phyloP scores from a whole-genome alignment of 1,140 invertebrate genomes.

The Contarinia nasturtii region DNA sequence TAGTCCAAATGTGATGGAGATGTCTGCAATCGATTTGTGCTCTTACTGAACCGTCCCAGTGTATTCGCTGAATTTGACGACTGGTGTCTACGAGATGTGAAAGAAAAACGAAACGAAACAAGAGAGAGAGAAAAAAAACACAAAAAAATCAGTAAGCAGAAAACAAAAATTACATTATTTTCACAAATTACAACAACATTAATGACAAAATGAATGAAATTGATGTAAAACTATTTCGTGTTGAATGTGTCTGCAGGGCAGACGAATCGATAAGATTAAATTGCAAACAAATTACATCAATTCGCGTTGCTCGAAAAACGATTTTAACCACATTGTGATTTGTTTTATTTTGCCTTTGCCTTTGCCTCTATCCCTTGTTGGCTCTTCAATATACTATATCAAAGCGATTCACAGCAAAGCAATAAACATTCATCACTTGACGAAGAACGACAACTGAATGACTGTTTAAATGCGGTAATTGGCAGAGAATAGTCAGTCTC shows the following conservation, averaged over 20 bases:
- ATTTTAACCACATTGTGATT: neutral
- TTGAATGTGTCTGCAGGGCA: neutral
- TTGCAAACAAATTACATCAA: neutral
- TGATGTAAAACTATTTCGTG: neutral
- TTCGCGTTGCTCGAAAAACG: too few species aligned
- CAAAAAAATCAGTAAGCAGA: constrained; percentile 4
- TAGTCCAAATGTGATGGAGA: constrained; percentile 24
- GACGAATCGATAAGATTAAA: neutral
- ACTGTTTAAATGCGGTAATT: too few species aligned
- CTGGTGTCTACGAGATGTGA: too few species aligned
- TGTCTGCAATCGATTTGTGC: constrained; percentile 39
- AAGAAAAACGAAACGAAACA: too few species aligned
- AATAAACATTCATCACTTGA: too few species aligned
- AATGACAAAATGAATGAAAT: neutral
- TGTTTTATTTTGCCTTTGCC: neutral
- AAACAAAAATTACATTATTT: constrained; percentile 4
- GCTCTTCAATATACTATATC: too few species aligned
- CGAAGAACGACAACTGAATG: too few species aligned
- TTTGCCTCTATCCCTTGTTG: too few species aligned
- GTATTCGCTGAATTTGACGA: constrained; percentile 25
- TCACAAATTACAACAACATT: neutral
- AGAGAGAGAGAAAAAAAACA: too few species aligned
- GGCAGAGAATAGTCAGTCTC: too few species aligned
- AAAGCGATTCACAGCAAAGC: too few species aligned
- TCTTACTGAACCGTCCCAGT: constrained; percentile 60